A percentile compares a stretch with the other conserved stretches of the same genome.
These are phyloP conservation scores for Protomyctophum bolini DNA, from an alignment of 2,113 vertebrate genomes.

Conservation along the genomic window DNA sequence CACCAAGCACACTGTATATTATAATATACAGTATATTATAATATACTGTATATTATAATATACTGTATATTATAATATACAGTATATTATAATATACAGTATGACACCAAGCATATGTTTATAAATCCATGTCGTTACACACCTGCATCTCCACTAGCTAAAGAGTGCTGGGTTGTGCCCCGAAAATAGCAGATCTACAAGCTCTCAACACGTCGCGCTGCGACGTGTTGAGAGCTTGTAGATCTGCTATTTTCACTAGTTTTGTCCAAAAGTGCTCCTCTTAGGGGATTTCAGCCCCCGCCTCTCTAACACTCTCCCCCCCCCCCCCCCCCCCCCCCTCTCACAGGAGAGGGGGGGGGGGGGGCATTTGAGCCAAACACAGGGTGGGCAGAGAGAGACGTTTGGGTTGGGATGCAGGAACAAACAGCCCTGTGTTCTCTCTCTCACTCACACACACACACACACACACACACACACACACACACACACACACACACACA, in stretches of 20 bases:
- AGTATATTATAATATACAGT: neutral
- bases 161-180: no score
- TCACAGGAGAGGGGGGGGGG: slow-evolving; percentile 44
- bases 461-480: neutral
- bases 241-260: no score
- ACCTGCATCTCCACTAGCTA: no score
- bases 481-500: neutral
- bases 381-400: slow-evolving; percentile 31
- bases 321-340: slow-evolving; percentile 1
- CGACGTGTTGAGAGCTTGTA: no score
- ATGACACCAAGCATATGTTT: neutral
- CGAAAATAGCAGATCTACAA: no score
- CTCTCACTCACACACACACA: slow-evolving; percentile 27
- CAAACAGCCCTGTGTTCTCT: slow-evolving; percentile 71
- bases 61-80: neutral
- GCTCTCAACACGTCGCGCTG: no score
- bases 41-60: slow-evolving; percentile 2
- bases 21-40: no score
- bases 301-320: no score
- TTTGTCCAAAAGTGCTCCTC: no score
- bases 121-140: no score
- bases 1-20: no score
- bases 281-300: no score
- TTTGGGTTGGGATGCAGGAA: slow-evolving; percentile 49
- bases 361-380: slow-evolving; percentile 36